A percentile compares a stretch with the other conserved stretches of the same genome.
Evolutionary conservation across 2,797 vertebrate genomes (phyloP).

Genomic region (Mormyrops attenuatus): DNA sequence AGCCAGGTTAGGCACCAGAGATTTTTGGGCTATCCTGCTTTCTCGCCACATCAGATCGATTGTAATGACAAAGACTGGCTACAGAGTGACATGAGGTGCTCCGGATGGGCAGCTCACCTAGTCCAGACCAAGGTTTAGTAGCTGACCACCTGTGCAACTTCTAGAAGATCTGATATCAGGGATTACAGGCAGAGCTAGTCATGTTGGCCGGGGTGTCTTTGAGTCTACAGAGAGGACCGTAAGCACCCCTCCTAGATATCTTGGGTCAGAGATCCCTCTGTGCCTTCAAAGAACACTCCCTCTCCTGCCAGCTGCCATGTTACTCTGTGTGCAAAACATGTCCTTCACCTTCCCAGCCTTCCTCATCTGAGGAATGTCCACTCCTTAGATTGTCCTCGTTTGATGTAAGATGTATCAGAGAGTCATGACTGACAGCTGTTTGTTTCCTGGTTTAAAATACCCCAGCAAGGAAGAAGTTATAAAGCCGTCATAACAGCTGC

Average conservation of each 20-base stretch:
- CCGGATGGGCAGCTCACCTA: not conserved
- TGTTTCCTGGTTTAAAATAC: not conserved
- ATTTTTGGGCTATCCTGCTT: not conserved
- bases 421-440: constrained; percentile 8
- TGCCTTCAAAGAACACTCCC: not conserved
- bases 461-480: not conserved
- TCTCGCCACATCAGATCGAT: not conserved
- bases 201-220: not conserved
- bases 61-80: not conserved
- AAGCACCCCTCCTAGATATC: not conserved
- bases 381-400: not conserved
- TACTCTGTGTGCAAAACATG: not conserved
- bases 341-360: not conserved
- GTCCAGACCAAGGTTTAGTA: not conserved
- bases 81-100: not conserved
- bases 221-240: not conserved
- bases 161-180: not conserved
- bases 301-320: not conserved
- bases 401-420: not conserved
- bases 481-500: not conserved
- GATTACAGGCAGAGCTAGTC: not conserved
- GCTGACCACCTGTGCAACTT: not conserved
- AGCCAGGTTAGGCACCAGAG: constrained; percentile 72
- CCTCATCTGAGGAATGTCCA: not conserved
- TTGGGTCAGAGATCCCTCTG: not conserved